Percentiles rank a stretch among this genome's conserved stretches.
phyloP scores from a whole-genome alignment of 2,113 vertebrate species.

The Ptilorrhoa leucosticta region DNA sequence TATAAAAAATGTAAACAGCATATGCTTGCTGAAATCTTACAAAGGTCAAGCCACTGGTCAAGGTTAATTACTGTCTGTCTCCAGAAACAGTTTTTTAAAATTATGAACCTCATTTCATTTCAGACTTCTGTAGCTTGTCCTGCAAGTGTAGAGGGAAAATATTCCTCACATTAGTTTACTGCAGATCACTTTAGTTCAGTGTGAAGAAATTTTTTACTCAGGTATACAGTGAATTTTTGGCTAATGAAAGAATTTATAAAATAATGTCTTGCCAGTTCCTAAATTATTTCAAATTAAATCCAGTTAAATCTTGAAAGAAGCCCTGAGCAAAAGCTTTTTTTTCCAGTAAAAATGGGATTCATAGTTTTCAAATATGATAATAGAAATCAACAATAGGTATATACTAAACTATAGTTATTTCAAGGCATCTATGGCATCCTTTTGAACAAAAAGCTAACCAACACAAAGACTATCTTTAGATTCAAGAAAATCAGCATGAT shows the following conservation, averaged over 20 bases:
- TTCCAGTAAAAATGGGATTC: not conserved
- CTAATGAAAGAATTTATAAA: not conserved
- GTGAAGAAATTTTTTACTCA: not conserved
- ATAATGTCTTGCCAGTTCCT: not conserved
- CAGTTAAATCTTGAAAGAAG: not conserved
- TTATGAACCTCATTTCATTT: not conserved
- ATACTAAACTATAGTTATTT: not conserved
- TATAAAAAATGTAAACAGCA: not conserved
- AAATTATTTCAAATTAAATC: not conserved
- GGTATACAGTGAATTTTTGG: not conserved
- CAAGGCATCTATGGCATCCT: not conserved
- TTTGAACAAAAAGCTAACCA: not conserved
- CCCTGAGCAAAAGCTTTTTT: not conserved
- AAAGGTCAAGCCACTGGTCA: not conserved
- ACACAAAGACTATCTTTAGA: not conserved
- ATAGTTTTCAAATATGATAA: not conserved
- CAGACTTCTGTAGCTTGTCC: not conserved
- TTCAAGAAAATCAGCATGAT: not conserved
- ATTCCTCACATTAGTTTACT: not conserved
- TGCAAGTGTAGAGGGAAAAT: not conserved
- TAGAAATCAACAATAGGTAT: not conserved
- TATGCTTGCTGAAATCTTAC: not conserved
- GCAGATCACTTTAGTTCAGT: not conserved
- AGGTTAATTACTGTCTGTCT: not conserved
- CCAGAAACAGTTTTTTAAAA: not conserved